These are phyloP conservation scores for Halocynthia roretzi DNA, from an alignment of 23 tunicate species.

Conservation along the genomic window DNA sequence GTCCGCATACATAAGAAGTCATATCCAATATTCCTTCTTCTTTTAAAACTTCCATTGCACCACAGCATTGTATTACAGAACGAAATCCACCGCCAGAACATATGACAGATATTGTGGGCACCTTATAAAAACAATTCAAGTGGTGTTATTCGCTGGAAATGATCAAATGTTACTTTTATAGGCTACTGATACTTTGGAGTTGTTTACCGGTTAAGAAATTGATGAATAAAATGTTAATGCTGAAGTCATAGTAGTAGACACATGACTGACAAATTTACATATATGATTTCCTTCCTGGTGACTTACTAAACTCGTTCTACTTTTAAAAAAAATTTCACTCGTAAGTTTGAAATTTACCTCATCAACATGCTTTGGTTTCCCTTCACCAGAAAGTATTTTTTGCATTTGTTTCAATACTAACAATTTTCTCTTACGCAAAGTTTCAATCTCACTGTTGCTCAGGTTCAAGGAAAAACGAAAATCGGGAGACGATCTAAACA, in stretches of 20 bases:
- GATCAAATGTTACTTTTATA: neutral
- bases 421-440: constrained; percentile 2
- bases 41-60: constrained; percentile 9
- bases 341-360: too few species aligned
- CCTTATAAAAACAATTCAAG: neutral
- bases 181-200: too few species aligned
- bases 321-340: too few species aligned
- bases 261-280: too few species aligned
- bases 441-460: constrained; percentile 1
- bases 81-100: constrained; percentile 25
- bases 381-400: neutral
- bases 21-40: constrained; percentile 3
- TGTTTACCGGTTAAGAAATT: too few species aligned
- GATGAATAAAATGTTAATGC: too few species aligned
- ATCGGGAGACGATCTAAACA: constrained; percentile 11
- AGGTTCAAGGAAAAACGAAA: constrained; percentile 15
- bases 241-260: too few species aligned
- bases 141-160: neutral
- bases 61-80: constrained; percentile 19
- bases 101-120: constrained; percentile 9
- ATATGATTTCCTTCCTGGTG: too few species aligned
- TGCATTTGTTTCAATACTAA: neutral
- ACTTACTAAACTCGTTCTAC: too few species aligned
- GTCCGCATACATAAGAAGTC: constrained; percentile 7
- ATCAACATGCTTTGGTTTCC: neutral